Evolutionary conservation across 2,797 vertebrate species (phyloP).

Genomic region (Melanogrammus aeglefinus): DNA sequence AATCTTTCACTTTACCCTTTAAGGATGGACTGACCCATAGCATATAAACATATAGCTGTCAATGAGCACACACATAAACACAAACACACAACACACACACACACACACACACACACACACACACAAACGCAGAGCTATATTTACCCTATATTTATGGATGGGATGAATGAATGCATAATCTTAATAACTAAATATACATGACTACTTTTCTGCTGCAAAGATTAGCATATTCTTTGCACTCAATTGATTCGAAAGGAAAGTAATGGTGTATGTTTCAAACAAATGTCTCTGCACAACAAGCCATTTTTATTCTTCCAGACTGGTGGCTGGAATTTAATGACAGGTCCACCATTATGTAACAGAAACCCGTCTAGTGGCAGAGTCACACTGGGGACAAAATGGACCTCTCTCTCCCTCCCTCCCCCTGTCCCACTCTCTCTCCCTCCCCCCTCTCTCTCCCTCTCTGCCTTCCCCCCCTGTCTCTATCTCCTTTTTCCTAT

Average conservation of each 20-base stretch:
- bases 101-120: not conserved
- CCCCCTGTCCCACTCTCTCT: too few relatives aligned
- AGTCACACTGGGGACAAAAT: not conserved
- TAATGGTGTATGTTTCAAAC: not conserved
- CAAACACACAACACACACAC: not conserved
- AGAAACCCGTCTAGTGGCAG: not conserved
- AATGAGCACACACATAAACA: not conserved
- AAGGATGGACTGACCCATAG: too few relatives aligned
- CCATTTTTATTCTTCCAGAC: not conserved
- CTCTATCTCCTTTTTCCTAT: too few relatives aligned
- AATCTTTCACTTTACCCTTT: too few relatives aligned
- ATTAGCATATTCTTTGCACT: not conserved
- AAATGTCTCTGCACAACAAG: not conserved
- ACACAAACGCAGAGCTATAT: not conserved
- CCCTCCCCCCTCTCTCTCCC: too few relatives aligned
- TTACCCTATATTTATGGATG: too few relatives aligned
- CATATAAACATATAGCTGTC: too few relatives aligned
- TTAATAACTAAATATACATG: too few relatives aligned
- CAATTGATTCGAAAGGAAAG: not conserved
- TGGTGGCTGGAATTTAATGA: not conserved
- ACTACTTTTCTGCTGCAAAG: not conserved
- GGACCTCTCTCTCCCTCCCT: not conserved
- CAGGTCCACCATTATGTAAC: not conserved
- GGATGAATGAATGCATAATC: too few relatives aligned
- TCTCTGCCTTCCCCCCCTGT: too few relatives aligned